Conservation (phyloP, 1,140 invertebrate genomes). For the Cydia amplana region DNA sequence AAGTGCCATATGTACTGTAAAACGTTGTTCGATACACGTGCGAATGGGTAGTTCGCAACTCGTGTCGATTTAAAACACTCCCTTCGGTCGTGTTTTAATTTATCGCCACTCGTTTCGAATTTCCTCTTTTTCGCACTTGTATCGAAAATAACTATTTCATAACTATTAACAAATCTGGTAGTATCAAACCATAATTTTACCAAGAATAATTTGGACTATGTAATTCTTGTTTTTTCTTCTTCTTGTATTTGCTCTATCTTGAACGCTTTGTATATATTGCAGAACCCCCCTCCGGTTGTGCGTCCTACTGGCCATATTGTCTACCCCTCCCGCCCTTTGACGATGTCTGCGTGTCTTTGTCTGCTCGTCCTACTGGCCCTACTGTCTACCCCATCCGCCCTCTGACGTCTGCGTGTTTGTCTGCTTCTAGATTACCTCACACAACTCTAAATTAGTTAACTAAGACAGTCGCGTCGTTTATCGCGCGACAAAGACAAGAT, state of each 20-base stretch:
- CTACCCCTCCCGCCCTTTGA: slow-evolving; percentile 15
- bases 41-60: too few relatives aligned
- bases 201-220: too few relatives aligned
- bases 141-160: too few relatives aligned
- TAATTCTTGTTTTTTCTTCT: neutral
- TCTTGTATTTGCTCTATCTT: slow-evolving; percentile 7
- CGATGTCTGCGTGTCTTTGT: neutral
- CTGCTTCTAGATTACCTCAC: neutral
- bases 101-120: too few relatives aligned
- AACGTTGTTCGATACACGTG: too few relatives aligned
- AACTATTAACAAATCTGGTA: too few relatives aligned
- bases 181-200: too few relatives aligned
- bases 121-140: too few relatives aligned
- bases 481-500: neutral
- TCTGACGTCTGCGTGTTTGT: neutral
- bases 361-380: slow-evolving; percentile 18
- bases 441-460: neutral
- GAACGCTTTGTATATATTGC: slow-evolving; percentile 17
- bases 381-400: slow-evolving; percentile 12
- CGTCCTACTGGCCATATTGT: slow-evolving; percentile 15
- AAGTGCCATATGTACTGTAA: too few relatives aligned
- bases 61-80: too few relatives aligned
- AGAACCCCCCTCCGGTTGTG: slow-evolving; percentile 13
- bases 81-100: too few relatives aligned
- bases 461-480: slow-evolving; percentile 8